Evolutionary conservation across 2,888 invertebrate genomes (phyloP).

Genomic region (Plebejus anna): DNA sequence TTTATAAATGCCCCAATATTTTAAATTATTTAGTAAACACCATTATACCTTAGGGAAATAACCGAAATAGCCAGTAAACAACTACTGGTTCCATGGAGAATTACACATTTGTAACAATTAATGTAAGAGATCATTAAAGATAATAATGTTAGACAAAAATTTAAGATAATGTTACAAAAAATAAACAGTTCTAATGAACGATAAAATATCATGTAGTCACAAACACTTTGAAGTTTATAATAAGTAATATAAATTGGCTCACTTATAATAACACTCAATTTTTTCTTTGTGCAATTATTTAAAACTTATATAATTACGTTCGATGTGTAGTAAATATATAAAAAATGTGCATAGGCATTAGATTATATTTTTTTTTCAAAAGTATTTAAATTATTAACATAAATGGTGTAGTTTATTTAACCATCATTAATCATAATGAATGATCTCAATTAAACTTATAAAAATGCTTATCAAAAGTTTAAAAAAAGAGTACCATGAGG

Average conservation of each 20-base stretch:
- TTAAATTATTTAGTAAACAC: neutral
- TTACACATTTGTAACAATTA: neutral
- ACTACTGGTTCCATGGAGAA: neutral
- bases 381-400: neutral
- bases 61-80: neutral
- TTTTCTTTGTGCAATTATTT: constrained; percentile 3
- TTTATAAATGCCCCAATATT: constrained; percentile 24
- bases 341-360: neutral
- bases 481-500: neutral
- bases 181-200: neutral
- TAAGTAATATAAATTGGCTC: neutral
- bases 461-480: neutral
- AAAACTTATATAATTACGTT: neutral
- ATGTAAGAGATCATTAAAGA: neutral
- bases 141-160: neutral
- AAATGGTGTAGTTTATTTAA: neutral
- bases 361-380: neutral
- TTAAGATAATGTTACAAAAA: neutral
- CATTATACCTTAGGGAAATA: constrained; percentile 18
- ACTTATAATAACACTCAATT: neutral
- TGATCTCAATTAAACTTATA: neutral
- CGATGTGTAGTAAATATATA: neutral
- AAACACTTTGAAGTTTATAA: neutral
- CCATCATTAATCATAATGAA: neutral
- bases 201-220: neutral